Evolutionary conservation across 2,888 invertebrate species (phyloP), one percentile per base, ranked within the genome.

Genomic region (Tuta absoluta): DNA sequence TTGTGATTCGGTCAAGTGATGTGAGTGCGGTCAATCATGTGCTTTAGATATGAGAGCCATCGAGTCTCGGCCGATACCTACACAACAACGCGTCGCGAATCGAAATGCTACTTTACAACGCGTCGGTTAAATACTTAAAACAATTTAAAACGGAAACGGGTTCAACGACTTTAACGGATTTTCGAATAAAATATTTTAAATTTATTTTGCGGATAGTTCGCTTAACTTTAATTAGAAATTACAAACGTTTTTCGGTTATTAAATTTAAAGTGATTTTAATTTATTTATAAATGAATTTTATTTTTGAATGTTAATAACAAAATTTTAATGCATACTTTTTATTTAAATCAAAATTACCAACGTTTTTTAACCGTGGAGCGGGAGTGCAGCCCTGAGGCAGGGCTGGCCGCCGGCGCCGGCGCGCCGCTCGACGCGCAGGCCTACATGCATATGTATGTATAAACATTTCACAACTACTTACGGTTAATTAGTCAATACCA

Each of bases 1-100:
- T 89, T 86, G 89, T 89, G 88, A 85, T 84, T 75, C 88, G 89
- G 87, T 88, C 89, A 87, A 89, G 89, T 89, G 89, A 78, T 71
- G 80, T 80, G 80, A 81, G 86, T 79, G 86, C 79, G 78, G 75
- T 78, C 79, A 75, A 75, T 75, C 76, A 78, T 76, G 78, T 75
- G 77, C 73, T 71, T 66, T 72, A 60, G 59, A 69, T 71, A 65
- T 64, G 69, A 72, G 70, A 70, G 59, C 59, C 41, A 60, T 60
- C 59, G 37, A 60, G 33, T 38, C 41, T 60, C 59, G 45, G 24
- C 41, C 41, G 45, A 60, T 60, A 41, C 59, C 45, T 60, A 41
- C 59, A 28, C 59, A 19, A 21, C 59, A 14, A 41, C 59, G 45
- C 59, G 59, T 37, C 45, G 33, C 37, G 37, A 60, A 60, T 24